A percentile compares a stretch with the other conserved stretches of the same genome.
Conservation (phyloP, 2,888 invertebrate genomes). For the Lasioglossum calceatum region DNA sequence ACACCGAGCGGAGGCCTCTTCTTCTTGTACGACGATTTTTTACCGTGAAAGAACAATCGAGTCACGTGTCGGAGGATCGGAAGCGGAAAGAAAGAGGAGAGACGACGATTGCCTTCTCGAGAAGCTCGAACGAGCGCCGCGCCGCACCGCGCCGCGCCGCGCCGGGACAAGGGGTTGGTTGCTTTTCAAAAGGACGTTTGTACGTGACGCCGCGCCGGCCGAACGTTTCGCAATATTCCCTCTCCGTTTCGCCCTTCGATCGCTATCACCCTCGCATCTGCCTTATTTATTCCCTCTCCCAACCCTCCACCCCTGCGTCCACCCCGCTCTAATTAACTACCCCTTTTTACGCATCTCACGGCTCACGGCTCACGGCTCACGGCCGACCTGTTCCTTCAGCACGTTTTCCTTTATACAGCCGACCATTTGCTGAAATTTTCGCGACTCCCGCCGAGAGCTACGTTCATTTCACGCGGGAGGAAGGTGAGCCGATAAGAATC, state of each 20-base stretch:
- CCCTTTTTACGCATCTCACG: constrained; percentile 26
- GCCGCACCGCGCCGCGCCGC: constrained; percentile 2
- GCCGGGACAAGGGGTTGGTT: constrained; percentile 55
- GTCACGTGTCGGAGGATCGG: constrained; percentile 60
- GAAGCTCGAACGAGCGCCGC: constrained; percentile 32
- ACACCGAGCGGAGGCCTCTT: neutral
- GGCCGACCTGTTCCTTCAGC: neutral
- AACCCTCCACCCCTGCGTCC: neutral
- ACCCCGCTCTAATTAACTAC: constrained; percentile 51
- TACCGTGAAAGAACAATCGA: constrained; percentile 63
- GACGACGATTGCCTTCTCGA: constrained; percentile 60
- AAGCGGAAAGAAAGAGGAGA: constrained; percentile 43
- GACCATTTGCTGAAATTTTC: constrained; percentile 5
- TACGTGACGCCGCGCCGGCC: constrained; percentile 65
- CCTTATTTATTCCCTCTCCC: constrained; percentile 49
- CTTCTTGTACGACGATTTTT: neutral
- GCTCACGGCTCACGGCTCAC: neutral
- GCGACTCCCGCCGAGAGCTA: neutral
- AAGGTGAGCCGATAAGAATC: neutral
- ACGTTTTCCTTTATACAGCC: neutral
- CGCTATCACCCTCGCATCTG: constrained; percentile 32
- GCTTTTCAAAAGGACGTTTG: constrained; percentile 66
- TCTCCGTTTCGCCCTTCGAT: constrained; percentile 43
- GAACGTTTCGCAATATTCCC: constrained; percentile 60
- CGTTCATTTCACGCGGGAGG: neutral